Base-by-base conservation (phyloP, 2,888 invertebrate species). In the Ochlodes sylvanus region DNA sequence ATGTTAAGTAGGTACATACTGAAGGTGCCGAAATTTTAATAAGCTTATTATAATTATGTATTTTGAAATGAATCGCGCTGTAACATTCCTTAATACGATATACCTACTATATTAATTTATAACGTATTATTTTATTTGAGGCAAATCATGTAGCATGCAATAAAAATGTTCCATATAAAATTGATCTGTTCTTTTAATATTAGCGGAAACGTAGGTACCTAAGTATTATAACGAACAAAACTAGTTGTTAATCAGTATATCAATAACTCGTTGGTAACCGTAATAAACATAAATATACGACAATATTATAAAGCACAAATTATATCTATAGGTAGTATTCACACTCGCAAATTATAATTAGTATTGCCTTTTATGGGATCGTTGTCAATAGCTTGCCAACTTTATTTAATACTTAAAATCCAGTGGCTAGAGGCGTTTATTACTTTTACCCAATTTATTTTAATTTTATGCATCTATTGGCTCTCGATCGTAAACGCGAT, bases 401-500 rank as follows among this genome's bases (percentile, higher is more conserved):
- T 52, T 52, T 14, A 52, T 21, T 27, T 12, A 19, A 27, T 41
- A 62, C 9, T 19, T 54, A 0, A 6, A 38, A 57, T 38, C 34
- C 9, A 64, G 55, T 56, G 34, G 15, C 50, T 58, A 52, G n/a
- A 44, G 7, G 38, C 21, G 17, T 64, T 71, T 68, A 68, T 58
- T 55, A 61, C 62, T 54, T 69, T 61, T 65, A 60, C 66, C 57
- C 58, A 64, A 65, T 70, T 69, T 72, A 68, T 71, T 69, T 70
- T 68, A 69, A 68, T 66, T 70, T 47, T 68, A 68, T 58, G 68
- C 64, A 56, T 68, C 41, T 58, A 64, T 69, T 63, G 58, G 60
- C 21, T 52, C 41, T 61, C 60, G 57, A 69, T 72, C 64, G 69
- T 72, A 72, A 72, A 69, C 65, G 64, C 64, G 66, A 69, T 60